Conservation (phyloP, 2,888 invertebrate species). For the Salticus scenicus region DNA sequence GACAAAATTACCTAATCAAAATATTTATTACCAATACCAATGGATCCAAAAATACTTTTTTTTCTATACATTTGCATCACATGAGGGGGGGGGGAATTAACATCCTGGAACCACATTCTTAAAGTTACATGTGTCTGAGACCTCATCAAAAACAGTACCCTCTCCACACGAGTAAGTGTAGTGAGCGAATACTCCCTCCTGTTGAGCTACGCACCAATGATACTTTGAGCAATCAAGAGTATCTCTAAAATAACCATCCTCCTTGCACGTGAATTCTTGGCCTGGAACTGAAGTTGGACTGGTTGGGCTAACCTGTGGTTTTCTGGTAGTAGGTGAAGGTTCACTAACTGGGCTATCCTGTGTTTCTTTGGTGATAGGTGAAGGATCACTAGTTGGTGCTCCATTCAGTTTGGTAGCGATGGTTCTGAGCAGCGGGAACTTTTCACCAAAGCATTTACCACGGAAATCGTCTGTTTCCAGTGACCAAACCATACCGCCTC, state of each 20-base stretch:
- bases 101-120: slow-evolving; percentile 27
- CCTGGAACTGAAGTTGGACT: slow-evolving; percentile 30
- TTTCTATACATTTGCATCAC: too few relatives aligned
- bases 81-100: neutral
- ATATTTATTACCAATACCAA: too few relatives aligned
- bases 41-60: too few relatives aligned
- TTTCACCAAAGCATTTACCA: slow-evolving; percentile 86
- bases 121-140: slow-evolving; percentile 21
- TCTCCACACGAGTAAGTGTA: slow-evolving; percentile 47
- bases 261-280: slow-evolving; percentile 32
- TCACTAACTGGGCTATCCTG: slow-evolving; percentile 71
- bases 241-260: slow-evolving; percentile 54
- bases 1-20: too few relatives aligned
- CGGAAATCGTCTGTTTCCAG: slow-evolving; percentile 96
- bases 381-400: too few relatives aligned
- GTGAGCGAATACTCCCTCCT: slow-evolving; percentile 57
- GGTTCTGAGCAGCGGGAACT: slow-evolving; percentile 73
- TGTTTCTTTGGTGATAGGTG: slow-evolving; percentile 75
- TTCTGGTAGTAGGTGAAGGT: neutral
- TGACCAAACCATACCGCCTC: slow-evolving; percentile 96
- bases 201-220: slow-evolving; percentile 68
- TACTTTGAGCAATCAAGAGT: slow-evolving; percentile 71
- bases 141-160: slow-evolving; percentile 25
- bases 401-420: neutral
- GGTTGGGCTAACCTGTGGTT: slow-evolving; percentile 18